Base-by-base conservation (phyloP, 2,797 vertebrate genomes). In the Tinamus major region DNA sequence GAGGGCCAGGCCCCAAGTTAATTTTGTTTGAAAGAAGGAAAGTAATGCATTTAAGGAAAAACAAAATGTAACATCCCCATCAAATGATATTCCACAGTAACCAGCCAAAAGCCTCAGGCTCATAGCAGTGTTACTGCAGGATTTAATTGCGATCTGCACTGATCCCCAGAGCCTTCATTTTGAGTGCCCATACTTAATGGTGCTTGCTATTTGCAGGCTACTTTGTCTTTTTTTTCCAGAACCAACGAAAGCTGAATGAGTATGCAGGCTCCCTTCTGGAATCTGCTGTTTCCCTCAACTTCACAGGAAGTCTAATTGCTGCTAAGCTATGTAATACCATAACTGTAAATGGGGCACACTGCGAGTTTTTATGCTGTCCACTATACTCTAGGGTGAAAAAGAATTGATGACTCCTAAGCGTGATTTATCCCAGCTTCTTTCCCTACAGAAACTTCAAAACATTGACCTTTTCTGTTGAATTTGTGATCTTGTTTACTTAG, bases 221-320 rank as follows among this genome's bases (percentile, higher is more conserved):
- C 20, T 53, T 41, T 5, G 2, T 18, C 31, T 58, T 62, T 56
- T 11, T 62, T 88, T 33, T 29, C 53, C 76, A 85, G 49, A 67
- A 5, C 37, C 71, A 71, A 24, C 12, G 20, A 3, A 10, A 49
- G 71, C 29, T 84, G 35, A 89, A 44, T 24, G 56, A 67, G 18
- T 12, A 29, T 24, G 29, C 67, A 48, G 83, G 48, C 74, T 85
- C 55, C 39, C 9, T 55, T 76, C 80, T 85, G 68, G 69, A 87
- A 37, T 3, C 48, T 17, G 8, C 29, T 26, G 0, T 80, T 85
- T 79, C 71, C 69, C 74, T 55, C 35, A 16, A 18, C 55, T 87
- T 74, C 19, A 44, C 44, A 69, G 88, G 65, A 95, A 90, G 89
- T 24, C 51, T 49, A 77, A 14, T n/a, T 93, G 71, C 87, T 89